Evolutionary conservation across 2,113 vertebrate species (phyloP), one percentile per base, ranked within the genome.

Genomic region (Thryonomys swinderianus): DNA sequence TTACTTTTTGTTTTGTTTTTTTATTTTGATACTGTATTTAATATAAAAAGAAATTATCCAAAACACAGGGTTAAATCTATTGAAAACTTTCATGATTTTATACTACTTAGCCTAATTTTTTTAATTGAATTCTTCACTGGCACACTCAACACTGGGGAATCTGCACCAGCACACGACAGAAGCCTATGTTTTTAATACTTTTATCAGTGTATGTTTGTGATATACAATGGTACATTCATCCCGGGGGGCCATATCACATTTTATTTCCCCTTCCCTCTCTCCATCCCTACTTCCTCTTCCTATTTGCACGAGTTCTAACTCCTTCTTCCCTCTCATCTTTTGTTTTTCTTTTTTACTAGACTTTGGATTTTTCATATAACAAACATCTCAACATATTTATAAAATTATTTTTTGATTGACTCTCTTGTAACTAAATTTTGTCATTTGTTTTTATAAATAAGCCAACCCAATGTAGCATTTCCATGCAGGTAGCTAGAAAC

Each of bases 401-500:
- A 8, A 16, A 62, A 67, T 67, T 20, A 59, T 25, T 59, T 34
- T 42, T 89, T 53, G 30, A 71, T 69, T 81, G 81, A 57, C 57
- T 14, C 37, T 13, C 37, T 5, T 53, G 16, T 0, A 76, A 9
- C 53, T 87, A 91, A 53, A 30, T 59, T 78, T 53, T 93, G 1
- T 20, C 25, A 85, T 62, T 92, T 67, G 85, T 91, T 90, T 91
- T 84, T n/a, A 48, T 85, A 85, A 78, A 64, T 55, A 55, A 88
- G 67, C 40, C 83, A 32, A 69, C 18, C 27, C 27, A 90, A 21
- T 34, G 67, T 83, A 13, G 16, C 17, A 57, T 23, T 81, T 4
- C 23, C 37, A 2, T 37, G 5, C 80, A 79, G 10, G 2, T 88
- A 51, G 13, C 51, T 74, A 25, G 14, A 73, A 74, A 91, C 34